A percentile compares a stretch with the other conserved stretches of the same genome.
These are phyloP conservation scores for Galaxea fascicularis DNA, from an alignment of 92 coral and sea anemone genomes.

Conservation along the genomic window DNA sequence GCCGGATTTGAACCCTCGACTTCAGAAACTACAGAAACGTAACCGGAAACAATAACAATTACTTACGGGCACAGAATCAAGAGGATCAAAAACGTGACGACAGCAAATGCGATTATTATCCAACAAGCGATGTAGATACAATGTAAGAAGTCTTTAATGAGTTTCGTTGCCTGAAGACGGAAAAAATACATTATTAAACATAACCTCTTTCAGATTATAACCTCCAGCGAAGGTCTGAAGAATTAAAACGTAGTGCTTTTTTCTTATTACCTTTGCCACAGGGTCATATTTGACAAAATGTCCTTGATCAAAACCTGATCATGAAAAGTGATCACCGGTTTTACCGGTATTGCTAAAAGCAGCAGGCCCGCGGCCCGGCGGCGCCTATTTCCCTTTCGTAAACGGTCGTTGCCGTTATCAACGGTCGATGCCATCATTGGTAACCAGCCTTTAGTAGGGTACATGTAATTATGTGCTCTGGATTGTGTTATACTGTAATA, in stretches of 20 bases:
- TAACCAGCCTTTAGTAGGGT: no score
- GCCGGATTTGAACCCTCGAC: not conserved
- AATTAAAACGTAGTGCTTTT: no score
- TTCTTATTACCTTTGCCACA: not conserved
- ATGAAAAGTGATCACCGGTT: not conserved
- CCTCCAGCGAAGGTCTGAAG: no score
- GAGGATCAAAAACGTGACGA: slow-evolving; percentile 65
- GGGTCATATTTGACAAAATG: not conserved
- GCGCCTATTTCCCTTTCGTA: no score
- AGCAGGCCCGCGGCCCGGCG: no score
- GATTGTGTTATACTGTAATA: no score
- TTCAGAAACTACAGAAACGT: not conserved
- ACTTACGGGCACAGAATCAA: slow-evolving; percentile 68
- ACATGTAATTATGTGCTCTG: no score
- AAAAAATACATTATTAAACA: not conserved
- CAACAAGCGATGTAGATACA: slow-evolving; percentile 72
- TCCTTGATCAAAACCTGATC: no score
- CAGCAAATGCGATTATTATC: slow-evolving; percentile 77
- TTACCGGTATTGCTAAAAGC: not conserved
- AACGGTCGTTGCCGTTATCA: no score
- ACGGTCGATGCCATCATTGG: no score
- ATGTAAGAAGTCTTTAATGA: slow-evolving; percentile 37
- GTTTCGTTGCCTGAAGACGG: not conserved
- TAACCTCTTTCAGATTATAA: no score
- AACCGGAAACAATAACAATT: not conserved